A percentile compares a stretch with the other conserved stretches of the same genome.
Evolutionary conservation across 2,797 vertebrate species (phyloP).

Genomic region (Hemitrygon akajei): DNA sequence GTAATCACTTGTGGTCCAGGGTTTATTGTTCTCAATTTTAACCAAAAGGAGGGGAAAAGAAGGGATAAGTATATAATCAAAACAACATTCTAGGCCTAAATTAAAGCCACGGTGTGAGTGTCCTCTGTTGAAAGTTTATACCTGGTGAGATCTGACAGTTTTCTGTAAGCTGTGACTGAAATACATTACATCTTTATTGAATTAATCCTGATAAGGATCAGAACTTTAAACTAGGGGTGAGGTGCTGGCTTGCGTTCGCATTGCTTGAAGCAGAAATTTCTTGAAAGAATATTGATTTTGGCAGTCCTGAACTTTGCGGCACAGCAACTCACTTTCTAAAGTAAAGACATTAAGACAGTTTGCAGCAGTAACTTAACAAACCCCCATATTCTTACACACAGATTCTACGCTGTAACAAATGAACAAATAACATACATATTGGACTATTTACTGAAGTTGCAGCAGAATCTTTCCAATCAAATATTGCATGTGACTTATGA

Average conservation of each 20-base stretch:
- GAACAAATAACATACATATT: conserved; percentile 76
- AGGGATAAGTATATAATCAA: conserved; percentile 37
- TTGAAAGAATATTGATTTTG: conserved; percentile 95
- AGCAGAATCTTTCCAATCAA: neutral
- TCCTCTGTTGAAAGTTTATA: conserved; percentile 78
- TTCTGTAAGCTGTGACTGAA: conserved; percentile 84
- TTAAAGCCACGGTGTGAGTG: conserved; percentile 67
- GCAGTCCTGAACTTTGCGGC: conserved; percentile 97
- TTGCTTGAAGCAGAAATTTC: conserved; percentile 85
- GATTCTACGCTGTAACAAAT: conserved; percentile 58
- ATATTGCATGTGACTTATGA: conserved; percentile 33
- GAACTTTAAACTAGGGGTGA: conserved; percentile 98
- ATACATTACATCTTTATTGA: conserved; percentile 99
- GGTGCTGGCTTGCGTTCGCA: conserved; percentile 78
- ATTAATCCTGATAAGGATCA: conserved; percentile 99
- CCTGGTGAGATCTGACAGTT: conserved; percentile 68
- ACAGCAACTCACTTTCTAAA: conserved; percentile 88
- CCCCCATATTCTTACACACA: conserved; percentile 77
- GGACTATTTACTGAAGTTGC: conserved; percentile 46
- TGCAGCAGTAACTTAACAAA: conserved; percentile 72
- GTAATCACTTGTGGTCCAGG: conserved; percentile 19
- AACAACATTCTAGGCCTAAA: conserved; percentile 28
- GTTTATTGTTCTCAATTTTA: conserved; percentile 38
- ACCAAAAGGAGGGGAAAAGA: conserved; percentile 25
- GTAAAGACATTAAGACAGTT: conserved; percentile 87